Evolutionary conservation across 37 sponge, comb jelly and placozoan species (phyloP).

Genomic region (Ephydatia muelleri): DNA sequence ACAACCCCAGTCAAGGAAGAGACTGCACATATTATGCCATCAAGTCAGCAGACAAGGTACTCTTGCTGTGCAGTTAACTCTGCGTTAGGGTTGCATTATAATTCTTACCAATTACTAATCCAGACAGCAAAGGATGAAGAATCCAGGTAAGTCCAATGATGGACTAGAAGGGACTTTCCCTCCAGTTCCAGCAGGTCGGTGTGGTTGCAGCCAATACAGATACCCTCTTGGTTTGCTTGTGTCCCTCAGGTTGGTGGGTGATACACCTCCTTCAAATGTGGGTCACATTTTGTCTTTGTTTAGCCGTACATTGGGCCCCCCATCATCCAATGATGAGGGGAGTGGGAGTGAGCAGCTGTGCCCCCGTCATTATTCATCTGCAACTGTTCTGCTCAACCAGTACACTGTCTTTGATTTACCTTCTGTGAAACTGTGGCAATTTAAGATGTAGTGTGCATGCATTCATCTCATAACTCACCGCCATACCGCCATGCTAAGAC

Average conservation of each 20-base stretch:
- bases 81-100: background rate
- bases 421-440: no score
- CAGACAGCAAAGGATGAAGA: background rate
- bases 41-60: constrained; percentile 5
- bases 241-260: constrained; percentile 49
- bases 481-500: no score
- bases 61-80: background rate
- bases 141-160: background rate
- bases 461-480: no score
- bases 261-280: no score
- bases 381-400: no score
- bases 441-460: no score
- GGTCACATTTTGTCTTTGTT: no score
- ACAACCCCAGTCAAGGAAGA: constrained; percentile 55
- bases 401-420: no score
- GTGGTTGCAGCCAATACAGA: constrained; percentile 22
- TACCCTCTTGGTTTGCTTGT: constrained; percentile 71
- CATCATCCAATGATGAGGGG: no score
- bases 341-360: no score
- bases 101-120: background rate
- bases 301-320: no score
- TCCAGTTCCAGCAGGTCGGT: background rate
- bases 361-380: no score
- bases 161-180: background rate
- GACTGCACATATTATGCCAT: constrained; percentile 70